Percentiles rank a stretch among this genome's conserved stretches.
These are phyloP conservation scores for Brassicogethes aeneus DNA, from an alignment of 2,888 invertebrate genomes.

Conservation along the genomic window DNA sequence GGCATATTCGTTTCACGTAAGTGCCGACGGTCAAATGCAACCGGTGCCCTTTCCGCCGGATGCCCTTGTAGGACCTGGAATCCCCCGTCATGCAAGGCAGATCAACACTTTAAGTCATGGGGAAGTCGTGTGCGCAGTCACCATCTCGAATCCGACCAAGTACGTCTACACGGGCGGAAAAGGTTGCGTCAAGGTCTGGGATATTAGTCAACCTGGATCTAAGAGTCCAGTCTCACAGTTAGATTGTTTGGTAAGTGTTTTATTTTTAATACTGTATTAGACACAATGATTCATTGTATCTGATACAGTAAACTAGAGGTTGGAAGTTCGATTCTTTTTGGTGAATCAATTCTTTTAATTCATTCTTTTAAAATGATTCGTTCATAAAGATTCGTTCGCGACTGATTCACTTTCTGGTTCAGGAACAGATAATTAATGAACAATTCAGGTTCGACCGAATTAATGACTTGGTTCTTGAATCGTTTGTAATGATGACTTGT, in stretches of 20 bases:
- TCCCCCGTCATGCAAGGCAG: constrained; percentile 83
- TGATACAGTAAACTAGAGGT: no score
- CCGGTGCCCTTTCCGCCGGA: constrained; percentile 94
- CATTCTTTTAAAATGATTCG: no score
- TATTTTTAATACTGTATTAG: no score
- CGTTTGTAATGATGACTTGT: no score
- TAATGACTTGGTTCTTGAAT: no score
- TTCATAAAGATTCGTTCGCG: no score
- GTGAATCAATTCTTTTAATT: no score
- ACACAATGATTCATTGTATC: no score
- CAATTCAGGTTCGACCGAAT: no score
- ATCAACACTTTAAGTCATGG: constrained; percentile 90
- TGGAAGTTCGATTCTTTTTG: no score
- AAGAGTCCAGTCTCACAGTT: constrained; percentile 76
- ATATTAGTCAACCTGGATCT: constrained; percentile 64
- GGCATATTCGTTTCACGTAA: constrained; percentile 92
- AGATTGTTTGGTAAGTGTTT: constrained; percentile 63
- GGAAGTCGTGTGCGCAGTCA: constrained; percentile 96
- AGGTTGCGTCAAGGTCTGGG: constrained; percentile 87
- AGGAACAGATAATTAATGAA: no score
- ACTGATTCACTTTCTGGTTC: no score
- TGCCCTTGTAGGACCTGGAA: constrained; percentile 85
- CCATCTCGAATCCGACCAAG: constrained; percentile 76
- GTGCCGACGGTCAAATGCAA: constrained; percentile 76
- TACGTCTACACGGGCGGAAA: constrained; percentile 98